Conservation (phyloP, 2,888 invertebrate species). For the Isotomurus palustris region DNA sequence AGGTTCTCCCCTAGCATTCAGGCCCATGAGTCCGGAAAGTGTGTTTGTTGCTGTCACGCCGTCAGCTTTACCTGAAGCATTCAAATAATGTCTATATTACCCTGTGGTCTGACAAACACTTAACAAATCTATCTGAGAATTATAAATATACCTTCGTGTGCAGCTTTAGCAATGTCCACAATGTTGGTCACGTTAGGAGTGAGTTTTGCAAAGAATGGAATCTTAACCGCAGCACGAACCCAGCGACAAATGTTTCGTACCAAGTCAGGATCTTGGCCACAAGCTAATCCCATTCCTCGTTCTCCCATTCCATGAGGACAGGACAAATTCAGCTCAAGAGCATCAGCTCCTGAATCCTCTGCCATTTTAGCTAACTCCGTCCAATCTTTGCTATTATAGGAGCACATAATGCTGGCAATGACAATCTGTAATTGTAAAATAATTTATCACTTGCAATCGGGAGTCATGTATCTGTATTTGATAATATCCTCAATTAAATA, state of each 20-base stretch:
- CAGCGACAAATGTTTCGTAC: slow-evolving; percentile 85
- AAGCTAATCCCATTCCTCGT: slow-evolving; percentile 96
- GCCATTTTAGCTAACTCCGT: slow-evolving; percentile 69
- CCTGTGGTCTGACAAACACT: no score
- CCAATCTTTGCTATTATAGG: slow-evolving; percentile 85
- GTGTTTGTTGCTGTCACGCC: slow-evolving; percentile 98
- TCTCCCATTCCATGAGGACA: slow-evolving; percentile 99
- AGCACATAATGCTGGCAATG: slow-evolving; percentile 95
- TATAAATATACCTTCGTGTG: slow-evolving; percentile 65
- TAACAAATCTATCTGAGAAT: not conserved
- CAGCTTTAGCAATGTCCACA: slow-evolving; percentile 79
- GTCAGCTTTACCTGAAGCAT: slow-evolving; percentile 70
- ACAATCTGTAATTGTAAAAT: slow-evolving; percentile 59
- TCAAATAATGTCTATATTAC: not conserved
- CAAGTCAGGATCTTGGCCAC: slow-evolving; percentile 86
- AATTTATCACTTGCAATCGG: not conserved
- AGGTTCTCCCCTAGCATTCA: slow-evolving; percentile 72
- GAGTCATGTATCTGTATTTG: slow-evolving; percentile 2
- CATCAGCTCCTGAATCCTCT: slow-evolving; percentile 82
- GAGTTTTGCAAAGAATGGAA: slow-evolving; percentile 95
- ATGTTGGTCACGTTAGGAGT: slow-evolving; percentile 98
- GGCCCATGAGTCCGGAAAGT: slow-evolving; percentile 87
- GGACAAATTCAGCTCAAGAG: slow-evolving; percentile 89
- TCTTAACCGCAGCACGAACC: slow-evolving; percentile 78
- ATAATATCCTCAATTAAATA: slow-evolving; percentile 48